phyloP scores from a whole-genome alignment of 2,797 vertebrate genomes.

The Tenualosa thibaudeaui region DNA sequence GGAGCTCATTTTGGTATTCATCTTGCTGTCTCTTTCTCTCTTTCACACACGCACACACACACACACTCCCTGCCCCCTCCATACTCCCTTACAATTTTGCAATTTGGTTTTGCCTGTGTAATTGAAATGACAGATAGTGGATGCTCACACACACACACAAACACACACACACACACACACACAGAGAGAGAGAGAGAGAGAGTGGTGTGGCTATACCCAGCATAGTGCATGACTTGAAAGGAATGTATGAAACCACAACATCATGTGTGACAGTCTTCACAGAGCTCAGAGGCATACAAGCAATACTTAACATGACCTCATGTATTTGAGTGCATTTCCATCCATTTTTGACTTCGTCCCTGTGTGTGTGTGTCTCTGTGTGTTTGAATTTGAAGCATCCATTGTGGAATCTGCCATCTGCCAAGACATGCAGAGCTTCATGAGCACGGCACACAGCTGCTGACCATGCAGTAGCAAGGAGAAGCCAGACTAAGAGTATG shows the following conservation, averaged over 20 bases:
- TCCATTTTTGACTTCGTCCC: neutral
- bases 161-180: constrained; percentile 11
- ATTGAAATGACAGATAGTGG: neutral
- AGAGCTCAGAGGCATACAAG: neutral
- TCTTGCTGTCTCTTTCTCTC: constrained; percentile 3
- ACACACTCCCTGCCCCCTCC: neutral
- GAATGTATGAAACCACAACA: neutral
- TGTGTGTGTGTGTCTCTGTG: neutral
- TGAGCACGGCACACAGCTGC: neutral
- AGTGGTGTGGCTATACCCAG: neutral
- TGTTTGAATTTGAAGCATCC: neutral
- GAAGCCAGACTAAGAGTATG: neutral
- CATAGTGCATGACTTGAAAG: neutral
- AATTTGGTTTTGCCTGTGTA: neutral
- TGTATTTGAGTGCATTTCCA: neutral
- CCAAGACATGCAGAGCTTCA: neutral
- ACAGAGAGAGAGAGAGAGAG: too few species aligned
- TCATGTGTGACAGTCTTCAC: neutral
- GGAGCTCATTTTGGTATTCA: neutral
- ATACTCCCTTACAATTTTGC: neutral
- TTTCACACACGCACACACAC: constrained; percentile 10
- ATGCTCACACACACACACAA: neutral
- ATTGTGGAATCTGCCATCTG: neutral
- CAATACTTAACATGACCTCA: neutral
- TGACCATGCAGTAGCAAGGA: neutral